phyloP scores from a whole-genome alignment of 2,797 vertebrate species.

The Sebastes jordani region DNA sequence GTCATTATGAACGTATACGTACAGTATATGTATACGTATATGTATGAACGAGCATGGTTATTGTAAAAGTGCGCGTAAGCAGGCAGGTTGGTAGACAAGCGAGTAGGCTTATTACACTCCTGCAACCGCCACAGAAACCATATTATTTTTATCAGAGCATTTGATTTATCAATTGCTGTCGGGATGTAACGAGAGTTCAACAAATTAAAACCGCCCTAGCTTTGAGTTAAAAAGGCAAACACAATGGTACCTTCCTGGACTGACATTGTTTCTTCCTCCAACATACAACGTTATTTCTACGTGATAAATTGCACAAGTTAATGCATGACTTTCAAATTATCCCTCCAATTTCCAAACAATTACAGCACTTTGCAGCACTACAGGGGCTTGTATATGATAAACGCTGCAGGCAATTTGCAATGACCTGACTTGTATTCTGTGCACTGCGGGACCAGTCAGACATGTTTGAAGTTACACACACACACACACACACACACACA shows the following conservation, averaged over 20 bases:
- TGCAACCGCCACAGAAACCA: too few relatives aligned
- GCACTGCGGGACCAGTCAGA: neutral
- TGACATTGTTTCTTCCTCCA: neutral
- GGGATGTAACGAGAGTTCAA: neutral
- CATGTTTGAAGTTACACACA: neutral
- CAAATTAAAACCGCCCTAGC: neutral
- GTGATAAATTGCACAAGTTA: neutral
- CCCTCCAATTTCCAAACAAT: slow-evolving; percentile 4
- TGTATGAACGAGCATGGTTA: too few relatives aligned
- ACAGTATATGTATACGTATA: too few relatives aligned
- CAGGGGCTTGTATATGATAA: neutral
- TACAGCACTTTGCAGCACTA: slow-evolving; percentile 11
- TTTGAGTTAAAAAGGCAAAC: neutral
- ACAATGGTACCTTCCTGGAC: neutral
- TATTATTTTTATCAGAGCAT: too few relatives aligned
- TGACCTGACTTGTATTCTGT: slow-evolving; percentile 7
- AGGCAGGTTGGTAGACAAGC: too few relatives aligned
- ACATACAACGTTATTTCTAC: neutral
- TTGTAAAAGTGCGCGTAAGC: too few relatives aligned
- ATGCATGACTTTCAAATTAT: neutral
- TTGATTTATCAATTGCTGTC: too few relatives aligned
- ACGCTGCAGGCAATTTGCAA: slow-evolving; percentile 2
- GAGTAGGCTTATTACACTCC: too few relatives aligned
- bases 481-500: neutral
- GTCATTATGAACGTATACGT: too few relatives aligned